Evolutionary conservation across 2,797 vertebrate genomes (phyloP).

Genomic region (Merluccius polli): DNA sequence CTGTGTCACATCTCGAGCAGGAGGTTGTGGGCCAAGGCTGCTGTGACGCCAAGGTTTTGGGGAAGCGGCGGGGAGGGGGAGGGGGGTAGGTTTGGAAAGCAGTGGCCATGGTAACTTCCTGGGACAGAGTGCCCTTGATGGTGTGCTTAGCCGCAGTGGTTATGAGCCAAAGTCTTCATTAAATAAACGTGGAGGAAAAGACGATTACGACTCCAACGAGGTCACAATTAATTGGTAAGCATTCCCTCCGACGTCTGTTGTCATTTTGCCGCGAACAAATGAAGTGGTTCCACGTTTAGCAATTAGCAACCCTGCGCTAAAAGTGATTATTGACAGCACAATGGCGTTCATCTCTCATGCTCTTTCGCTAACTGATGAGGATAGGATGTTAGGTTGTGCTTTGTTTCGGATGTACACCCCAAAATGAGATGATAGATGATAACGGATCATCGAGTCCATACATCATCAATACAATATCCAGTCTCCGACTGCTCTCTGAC

Average conservation of each 20-base stretch:
- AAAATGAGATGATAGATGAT: background rate
- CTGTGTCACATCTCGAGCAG: background rate
- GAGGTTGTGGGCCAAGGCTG: no score
- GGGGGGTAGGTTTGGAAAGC: no score
- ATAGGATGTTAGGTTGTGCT: no score
- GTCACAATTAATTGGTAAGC: background rate
- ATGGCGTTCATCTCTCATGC: no score
- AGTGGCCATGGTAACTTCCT: background rate
- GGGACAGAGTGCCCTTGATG: background rate
- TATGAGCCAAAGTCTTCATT: background rate
- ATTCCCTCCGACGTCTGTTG: background rate
- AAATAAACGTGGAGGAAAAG: background rate
- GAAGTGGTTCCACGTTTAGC: no score
- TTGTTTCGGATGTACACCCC: background rate
- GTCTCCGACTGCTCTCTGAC: background rate
- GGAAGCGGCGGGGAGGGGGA: no score
- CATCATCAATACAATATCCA: background rate
- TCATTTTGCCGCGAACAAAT: no score
- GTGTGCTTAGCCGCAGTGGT: background rate
- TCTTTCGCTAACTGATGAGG: no score
- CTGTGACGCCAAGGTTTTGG: no score
- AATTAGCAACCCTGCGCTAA: no score
- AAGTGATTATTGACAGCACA: no score
- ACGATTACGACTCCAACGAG: background rate
- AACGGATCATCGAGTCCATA: background rate